Percentiles rank a stretch among this genome's conserved stretches.
These are phyloP conservation scores for Microctenopoma lineatum DNA, from an alignment of 2,797 vertebrate species.

Conservation along the genomic window DNA sequence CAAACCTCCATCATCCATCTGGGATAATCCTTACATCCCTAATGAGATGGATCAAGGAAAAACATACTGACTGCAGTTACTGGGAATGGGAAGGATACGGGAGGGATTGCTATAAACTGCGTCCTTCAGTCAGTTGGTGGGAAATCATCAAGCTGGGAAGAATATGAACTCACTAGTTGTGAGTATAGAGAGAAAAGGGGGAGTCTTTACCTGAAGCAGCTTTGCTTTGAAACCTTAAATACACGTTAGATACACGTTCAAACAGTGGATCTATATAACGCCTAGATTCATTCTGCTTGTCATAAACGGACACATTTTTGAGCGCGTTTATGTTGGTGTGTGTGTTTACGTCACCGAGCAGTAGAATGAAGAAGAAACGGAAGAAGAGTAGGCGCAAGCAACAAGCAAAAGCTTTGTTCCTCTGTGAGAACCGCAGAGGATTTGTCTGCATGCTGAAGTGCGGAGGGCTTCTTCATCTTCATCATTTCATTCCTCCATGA, in stretches of 20 bases:
- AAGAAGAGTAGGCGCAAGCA: conserved; percentile 37
- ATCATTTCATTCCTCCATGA: conserved; percentile 39
- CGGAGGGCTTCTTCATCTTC: conserved; percentile 27
- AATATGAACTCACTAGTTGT: conserved; percentile 52
- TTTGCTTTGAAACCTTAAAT: conserved; percentile 25
- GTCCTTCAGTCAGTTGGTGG: conserved; percentile 67
- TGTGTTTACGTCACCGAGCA: conserved; percentile 3
- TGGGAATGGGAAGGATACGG: conserved; percentile 30
- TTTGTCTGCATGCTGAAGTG: conserved; percentile 23
- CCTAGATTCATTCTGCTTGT: conserved; percentile 4
- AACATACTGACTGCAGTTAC: conserved; percentile 45
- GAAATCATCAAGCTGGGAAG: conserved; percentile 57
- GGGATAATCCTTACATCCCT: conserved; percentile 66
- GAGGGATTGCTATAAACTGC: conserved; percentile 38
- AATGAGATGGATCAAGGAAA: conserved; percentile 56
- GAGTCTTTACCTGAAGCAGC: neutral
- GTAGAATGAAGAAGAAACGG: conserved; percentile 33
- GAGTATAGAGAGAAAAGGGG: conserved; percentile 10
- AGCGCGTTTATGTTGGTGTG: neutral
- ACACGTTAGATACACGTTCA: neutral
- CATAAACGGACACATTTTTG: conserved; percentile 23
- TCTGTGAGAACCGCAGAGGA: conserved; percentile 30
- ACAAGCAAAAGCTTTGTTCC: conserved; percentile 22
- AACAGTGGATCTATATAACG: conserved; percentile 4
- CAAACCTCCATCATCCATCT: conserved; percentile 60